Conservation (phyloP, 2,113 vertebrate genomes). For the Coryphaenoides rupestris region DNA sequence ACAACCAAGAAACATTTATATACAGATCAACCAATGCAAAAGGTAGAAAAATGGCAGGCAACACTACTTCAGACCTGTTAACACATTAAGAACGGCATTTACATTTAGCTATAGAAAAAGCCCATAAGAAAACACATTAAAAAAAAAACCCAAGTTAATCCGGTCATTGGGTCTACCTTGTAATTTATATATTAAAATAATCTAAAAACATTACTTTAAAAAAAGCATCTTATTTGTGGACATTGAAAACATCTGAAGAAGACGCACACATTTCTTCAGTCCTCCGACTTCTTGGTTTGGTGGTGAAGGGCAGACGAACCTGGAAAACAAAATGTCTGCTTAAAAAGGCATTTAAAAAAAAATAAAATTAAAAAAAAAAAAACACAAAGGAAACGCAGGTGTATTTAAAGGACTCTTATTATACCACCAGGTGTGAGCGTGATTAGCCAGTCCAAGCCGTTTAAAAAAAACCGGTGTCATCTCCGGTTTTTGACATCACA, state of each 20-base stretch:
- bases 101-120: constrained; percentile 34
- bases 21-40: constrained; percentile 21
- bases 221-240: background rate
- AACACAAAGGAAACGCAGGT: too few relatives aligned
- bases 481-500: too few relatives aligned
- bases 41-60: constrained; percentile 46
- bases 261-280: constrained; percentile 43
- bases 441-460: too few relatives aligned
- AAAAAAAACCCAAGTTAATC: too few relatives aligned
- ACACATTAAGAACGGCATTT: constrained; percentile 18
- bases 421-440: too few relatives aligned
- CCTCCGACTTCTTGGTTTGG: constrained; percentile 52
- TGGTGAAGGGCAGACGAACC: constrained; percentile 45
- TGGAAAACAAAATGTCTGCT: constrained; percentile 26
- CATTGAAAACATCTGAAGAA: constrained; percentile 12
- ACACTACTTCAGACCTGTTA: constrained; percentile 23
- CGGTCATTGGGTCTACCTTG: background rate
- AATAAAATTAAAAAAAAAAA: too few relatives aligned
- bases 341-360: too few relatives aligned
- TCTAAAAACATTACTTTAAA: background rate
- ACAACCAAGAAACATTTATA: constrained; percentile 36
- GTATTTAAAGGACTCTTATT: too few relatives aligned
- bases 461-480: too few relatives aligned
- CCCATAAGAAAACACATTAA: constrained; percentile 24
- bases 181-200: constrained; percentile 39